Percentiles rank a stretch among this genome's conserved stretches.
Evolutionary conservation across 2,797 vertebrate genomes (phyloP).

Genomic region (Pseudochirops corinnae): DNA sequence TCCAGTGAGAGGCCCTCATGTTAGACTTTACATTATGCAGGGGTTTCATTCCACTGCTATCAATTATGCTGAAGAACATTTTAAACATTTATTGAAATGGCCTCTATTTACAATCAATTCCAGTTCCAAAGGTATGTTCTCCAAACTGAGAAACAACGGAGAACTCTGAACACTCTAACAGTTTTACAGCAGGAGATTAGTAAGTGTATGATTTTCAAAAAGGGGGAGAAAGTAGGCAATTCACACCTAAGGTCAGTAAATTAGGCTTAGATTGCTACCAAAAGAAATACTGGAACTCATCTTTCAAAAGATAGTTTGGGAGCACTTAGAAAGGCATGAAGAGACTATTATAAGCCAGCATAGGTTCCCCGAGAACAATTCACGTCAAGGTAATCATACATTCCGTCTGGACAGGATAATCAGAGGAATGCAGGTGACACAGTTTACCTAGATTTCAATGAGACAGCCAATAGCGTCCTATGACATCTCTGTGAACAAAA

Average conservation of each 20-base stretch:
- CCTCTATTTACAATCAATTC: neutral
- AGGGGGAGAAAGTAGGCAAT: neutral
- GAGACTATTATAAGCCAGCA: neutral
- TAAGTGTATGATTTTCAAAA: neutral
- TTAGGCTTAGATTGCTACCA: neutral
- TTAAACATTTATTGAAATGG: neutral
- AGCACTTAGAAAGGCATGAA: neutral
- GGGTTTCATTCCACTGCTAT: neutral
- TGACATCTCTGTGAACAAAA: neutral
- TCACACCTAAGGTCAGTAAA: neutral
- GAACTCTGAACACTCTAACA: neutral
- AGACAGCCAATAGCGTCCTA: neutral
- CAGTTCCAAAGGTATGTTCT: neutral
- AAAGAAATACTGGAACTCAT: neutral
- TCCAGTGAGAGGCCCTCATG: neutral
- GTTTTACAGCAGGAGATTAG: neutral
- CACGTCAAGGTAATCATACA: neutral
- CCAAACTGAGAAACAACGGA: neutral
- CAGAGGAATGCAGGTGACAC: neutral
- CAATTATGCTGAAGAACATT: neutral
- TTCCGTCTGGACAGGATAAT: neutral
- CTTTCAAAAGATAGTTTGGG: neutral
- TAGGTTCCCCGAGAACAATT: neutral
- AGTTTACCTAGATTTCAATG: neutral
- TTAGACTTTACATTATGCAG: neutral